A percentile compares a stretch with the other conserved stretches of the same genome.
These are phyloP conservation scores for Turnix velox DNA, from an alignment of 2,113 vertebrate species.

Conservation along the genomic window DNA sequence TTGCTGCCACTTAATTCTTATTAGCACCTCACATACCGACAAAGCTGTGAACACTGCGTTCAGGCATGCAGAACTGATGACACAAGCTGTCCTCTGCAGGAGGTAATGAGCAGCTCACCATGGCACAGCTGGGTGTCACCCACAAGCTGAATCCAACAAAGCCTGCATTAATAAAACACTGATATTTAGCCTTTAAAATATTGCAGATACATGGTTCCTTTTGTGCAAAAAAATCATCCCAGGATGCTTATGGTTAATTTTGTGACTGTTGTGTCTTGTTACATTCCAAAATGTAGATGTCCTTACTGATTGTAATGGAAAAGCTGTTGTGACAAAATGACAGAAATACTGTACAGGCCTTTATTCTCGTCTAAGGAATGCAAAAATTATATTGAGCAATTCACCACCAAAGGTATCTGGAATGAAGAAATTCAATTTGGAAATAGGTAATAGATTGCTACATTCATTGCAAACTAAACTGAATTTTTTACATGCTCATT, in stretches of 20 bases:
- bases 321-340: not conserved
- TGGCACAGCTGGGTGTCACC: not conserved
- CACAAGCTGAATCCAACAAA: not conserved
- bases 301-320: not conserved
- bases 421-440: not conserved
- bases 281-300: fast-evolving
- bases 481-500: not conserved
- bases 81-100: not conserved
- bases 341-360: not conserved
- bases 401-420: not conserved
- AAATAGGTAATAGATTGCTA: not conserved
- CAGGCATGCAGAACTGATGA: not conserved
- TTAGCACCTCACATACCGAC: fast-evolving
- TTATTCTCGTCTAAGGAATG: not conserved
- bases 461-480: not conserved
- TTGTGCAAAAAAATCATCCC: not conserved
- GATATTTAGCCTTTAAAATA: not conserved
- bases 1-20: not conserved
- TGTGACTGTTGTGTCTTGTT: not conserved
- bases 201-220: not conserved
- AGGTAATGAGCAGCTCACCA: not conserved
- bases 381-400: not conserved
- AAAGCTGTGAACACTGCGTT: fast-evolving
- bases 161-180: not conserved
- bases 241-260: not conserved